Base-by-base conservation (phyloP, 92 coral and sea anemone species). In the Desmophyllum pertusum region DNA sequence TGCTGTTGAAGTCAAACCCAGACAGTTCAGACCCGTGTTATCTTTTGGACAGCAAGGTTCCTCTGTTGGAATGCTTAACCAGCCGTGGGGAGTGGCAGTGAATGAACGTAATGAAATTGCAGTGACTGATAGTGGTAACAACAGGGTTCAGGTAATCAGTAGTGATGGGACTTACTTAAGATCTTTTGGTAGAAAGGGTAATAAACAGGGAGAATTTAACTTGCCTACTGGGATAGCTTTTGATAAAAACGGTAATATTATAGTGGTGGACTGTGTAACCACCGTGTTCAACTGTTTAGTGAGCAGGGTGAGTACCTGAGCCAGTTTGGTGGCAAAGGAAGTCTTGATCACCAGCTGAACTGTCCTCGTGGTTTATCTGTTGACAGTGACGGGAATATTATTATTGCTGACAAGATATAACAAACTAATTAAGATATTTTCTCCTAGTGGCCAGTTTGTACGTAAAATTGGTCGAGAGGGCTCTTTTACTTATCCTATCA, bases 221-320 rank as follows among this genome's bases (percentile, higher is more conserved):
- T n/a, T n/a, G n/a, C n/a, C n/a, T n/a, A n/a, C n/a, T n/a, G n/a
- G n/a, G n/a, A n/a, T n/a, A n/a, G n/a, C n/a, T n/a, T n/a, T n/a
- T n/a, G n/a, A n/a, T n/a, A 59, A 21, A 13, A 65, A 65, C 3
- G 38, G n/a, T 13, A 65, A 65, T 30, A 65, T 65, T 30, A 9
- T 33, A 3, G 70, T 65, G 21, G 41, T 13, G 19, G 70, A 65
- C 70, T 31, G 39, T 65, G 1, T 31, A 65, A 65, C 70, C 40
- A 65, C 39, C 70, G 70, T 33, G 37, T 65, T 65, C 70, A 65
- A 18, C 19, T 31, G 70, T 65, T 65, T 21, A 65, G 70, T 65
- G 70, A 65, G 41, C 70, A 33, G n/a, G 70, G 70, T 33, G 41
- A 65, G 41, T 65, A 33, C 70, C 70, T 31, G 39, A 65, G 39